Percentiles rank a stretch among this genome's conserved stretches.
phyloP scores from a whole-genome alignment of 2,797 vertebrate genomes.

The Diceros bicornis region DNA sequence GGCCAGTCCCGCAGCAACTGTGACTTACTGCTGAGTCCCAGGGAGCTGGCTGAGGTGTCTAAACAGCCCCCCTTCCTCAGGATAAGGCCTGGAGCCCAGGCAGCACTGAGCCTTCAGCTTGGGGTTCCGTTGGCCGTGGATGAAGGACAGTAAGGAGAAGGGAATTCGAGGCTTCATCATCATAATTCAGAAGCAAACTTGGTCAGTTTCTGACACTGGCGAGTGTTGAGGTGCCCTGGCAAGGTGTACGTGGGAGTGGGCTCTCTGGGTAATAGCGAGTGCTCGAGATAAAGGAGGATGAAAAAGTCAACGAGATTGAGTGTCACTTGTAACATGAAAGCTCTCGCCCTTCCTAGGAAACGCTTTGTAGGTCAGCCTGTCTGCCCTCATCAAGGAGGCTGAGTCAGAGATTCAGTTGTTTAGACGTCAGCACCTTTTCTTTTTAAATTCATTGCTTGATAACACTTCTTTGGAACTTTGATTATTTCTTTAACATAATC shows the following conservation, averaged over 20 bases:
- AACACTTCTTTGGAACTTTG: constrained; percentile 18
- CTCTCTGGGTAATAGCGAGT: background rate
- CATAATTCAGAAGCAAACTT: background rate
- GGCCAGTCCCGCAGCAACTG: background rate
- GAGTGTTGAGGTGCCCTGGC: background rate
- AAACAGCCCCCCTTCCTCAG: background rate
- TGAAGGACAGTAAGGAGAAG: background rate
- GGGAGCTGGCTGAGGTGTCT: constrained; percentile 2
- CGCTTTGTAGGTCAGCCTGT: background rate
- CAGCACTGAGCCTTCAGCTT: background rate
- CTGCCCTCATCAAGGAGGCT: background rate
- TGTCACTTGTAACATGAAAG: constrained; percentile 47
- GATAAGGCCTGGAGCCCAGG: background rate
- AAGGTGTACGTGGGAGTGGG: background rate
- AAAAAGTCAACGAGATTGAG: constrained; percentile 10
- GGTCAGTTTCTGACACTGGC: constrained; percentile 28
- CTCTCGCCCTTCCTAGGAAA: background rate
- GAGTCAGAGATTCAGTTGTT: background rate
- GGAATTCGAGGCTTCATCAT: background rate
- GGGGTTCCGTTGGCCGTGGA: background rate
- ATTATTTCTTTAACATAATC: background rate
- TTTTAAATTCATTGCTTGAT: constrained; percentile 17
- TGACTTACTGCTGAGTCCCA: background rate
- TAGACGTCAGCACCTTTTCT: background rate
- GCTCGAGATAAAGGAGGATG: background rate